Evolutionary conservation across 2,888 invertebrate species (phyloP).

Genomic region (Clivina fossor): DNA sequence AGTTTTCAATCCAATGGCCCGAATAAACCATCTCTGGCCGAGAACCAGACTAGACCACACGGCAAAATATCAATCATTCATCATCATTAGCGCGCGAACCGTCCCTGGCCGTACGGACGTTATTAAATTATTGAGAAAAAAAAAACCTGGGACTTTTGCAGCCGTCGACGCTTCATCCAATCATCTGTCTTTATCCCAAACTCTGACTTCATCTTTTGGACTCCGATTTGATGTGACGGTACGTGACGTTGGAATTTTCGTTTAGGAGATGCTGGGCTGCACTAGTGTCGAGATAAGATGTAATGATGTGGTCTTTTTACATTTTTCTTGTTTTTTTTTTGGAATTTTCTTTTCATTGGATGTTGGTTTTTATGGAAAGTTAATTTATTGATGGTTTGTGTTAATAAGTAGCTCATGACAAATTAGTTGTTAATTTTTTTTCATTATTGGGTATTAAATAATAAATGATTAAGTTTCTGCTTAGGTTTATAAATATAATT

Average conservation of each 20-base stretch:
- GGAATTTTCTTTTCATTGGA: conserved; percentile 1
- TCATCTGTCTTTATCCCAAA: conserved; percentile 15
- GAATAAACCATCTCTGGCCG: too few relatives aligned
- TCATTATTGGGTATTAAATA: too few relatives aligned
- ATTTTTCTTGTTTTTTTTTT: neutral
- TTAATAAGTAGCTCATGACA: too few relatives aligned
- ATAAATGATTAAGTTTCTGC: too few relatives aligned
- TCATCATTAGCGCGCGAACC: conserved; percentile 21
- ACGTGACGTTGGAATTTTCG: conserved; percentile 4
- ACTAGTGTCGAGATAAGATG: neutral
- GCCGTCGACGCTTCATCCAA: neutral
- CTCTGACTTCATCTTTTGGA: neutral
- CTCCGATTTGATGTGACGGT: neutral
- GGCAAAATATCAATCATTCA: conserved; percentile 29
- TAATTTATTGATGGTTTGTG: too few relatives aligned
- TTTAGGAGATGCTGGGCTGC: neutral
- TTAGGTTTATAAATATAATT: too few relatives aligned
- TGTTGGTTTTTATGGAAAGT: too few relatives aligned
- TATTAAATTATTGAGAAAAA: conserved; percentile 24
- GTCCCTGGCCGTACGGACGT: conserved; percentile 6
- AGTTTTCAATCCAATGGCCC: too few relatives aligned
- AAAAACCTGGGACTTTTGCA: neutral
- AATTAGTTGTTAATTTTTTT: too few relatives aligned
- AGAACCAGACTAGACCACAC: too few relatives aligned
- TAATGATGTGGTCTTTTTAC: conserved; percentile 1